These are phyloP conservation scores for Cygnus buccinator DNA, from an alignment of 2,113 vertebrate genomes.

Conservation along the genomic window DNA sequence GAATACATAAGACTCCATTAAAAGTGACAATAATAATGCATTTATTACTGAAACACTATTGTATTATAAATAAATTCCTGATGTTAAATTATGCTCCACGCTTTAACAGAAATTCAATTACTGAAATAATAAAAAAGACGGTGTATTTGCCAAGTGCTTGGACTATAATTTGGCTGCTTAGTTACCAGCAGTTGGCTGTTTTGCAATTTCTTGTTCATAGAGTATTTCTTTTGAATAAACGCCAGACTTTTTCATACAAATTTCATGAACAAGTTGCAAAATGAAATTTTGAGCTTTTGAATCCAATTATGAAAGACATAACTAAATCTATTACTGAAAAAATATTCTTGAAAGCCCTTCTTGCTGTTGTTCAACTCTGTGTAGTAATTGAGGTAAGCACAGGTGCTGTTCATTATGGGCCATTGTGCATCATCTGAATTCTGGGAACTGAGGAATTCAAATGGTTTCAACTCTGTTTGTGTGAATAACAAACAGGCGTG, in stretches of 20 bases:
- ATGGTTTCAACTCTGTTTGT: slow-evolving; percentile 74
- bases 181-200: slow-evolving; percentile 81
- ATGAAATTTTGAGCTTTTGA: slow-evolving; percentile 82
- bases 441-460: slow-evolving; percentile 79
- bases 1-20: slow-evolving; percentile 79
- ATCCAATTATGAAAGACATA: slow-evolving; percentile 83
- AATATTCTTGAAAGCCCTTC: slow-evolving; percentile 77
- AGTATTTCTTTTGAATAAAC: slow-evolving; percentile 81
- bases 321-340: slow-evolving; percentile 80
- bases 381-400: slow-evolving; percentile 83
- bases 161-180: slow-evolving; percentile 82
- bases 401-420: slow-evolving; percentile 85
- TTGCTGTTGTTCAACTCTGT: slow-evolving; percentile 71
- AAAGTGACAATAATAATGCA: slow-evolving; percentile 85
- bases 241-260: slow-evolving; percentile 79
- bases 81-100: slow-evolving; percentile 81
- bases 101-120: slow-evolving; percentile 89
- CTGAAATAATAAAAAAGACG: slow-evolving; percentile 83
- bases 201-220: slow-evolving; percentile 76
- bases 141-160: slow-evolving; percentile 78
- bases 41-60: slow-evolving; percentile 82
- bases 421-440: slow-evolving; percentile 84
- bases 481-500: slow-evolving; percentile 83
- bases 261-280: slow-evolving; percentile 83
- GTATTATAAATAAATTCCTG: slow-evolving; percentile 85